Evolutionary conservation across 2,797 vertebrate genomes (phyloP).

Genomic region (Enteromius argenteus): DNA sequence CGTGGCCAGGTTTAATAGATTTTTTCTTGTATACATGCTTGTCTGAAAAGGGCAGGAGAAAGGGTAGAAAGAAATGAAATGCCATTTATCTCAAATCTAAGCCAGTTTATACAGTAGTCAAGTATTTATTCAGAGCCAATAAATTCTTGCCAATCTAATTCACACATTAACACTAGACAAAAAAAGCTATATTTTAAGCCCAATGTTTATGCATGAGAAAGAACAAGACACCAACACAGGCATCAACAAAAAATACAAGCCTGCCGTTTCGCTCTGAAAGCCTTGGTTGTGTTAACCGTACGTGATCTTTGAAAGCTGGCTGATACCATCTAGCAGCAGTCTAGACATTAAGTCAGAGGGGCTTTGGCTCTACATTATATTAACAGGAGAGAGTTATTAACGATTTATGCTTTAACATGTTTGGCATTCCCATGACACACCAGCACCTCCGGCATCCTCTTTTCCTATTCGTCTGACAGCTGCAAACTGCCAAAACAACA

Average conservation of each 20-base stretch:
- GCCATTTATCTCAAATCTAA: not conserved
- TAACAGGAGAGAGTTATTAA: constrained; percentile 8
- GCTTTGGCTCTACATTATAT: not conserved
- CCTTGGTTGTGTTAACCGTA: not conserved
- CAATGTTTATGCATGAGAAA: not conserved
- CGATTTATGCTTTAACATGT: not conserved
- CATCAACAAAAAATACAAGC: not conserved
- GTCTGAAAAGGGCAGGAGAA: not conserved
- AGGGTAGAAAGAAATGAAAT: not conserved
- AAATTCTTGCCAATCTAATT: not conserved
- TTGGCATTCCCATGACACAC: constrained; percentile 27
- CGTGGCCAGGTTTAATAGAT: not conserved
- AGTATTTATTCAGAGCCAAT: not conserved
- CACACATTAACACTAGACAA: not conserved
- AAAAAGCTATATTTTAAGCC: not conserved
- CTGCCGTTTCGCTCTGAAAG: not conserved
- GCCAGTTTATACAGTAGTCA: not conserved
- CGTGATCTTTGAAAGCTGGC: not conserved
- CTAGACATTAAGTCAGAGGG: constrained; percentile 11
- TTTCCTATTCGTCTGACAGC: not conserved
- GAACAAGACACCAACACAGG: not conserved
- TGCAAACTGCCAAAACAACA: constrained; percentile 21
- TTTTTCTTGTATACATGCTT: too few relatives aligned
- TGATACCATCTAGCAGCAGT: not conserved
- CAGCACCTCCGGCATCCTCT: not conserved